Conservation (phyloP, 1,140 invertebrate genomes). For the Marisa cornuarietis region DNA sequence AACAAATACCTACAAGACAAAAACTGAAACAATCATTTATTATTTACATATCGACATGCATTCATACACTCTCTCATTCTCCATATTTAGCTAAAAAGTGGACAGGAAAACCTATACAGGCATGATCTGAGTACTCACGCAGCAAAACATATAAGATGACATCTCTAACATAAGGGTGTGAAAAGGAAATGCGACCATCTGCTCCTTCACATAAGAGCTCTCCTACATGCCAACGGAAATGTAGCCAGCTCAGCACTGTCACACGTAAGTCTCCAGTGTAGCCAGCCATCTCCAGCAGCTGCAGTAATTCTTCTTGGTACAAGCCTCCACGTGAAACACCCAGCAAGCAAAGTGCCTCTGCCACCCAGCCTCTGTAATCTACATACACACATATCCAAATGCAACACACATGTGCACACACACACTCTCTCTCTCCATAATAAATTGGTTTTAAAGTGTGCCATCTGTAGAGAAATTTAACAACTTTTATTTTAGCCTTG, state of each 20-base stretch:
- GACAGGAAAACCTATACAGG: too few relatives aligned
- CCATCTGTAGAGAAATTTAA: too few relatives aligned
- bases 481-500: too few relatives aligned
- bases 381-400: not conserved
- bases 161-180: constrained; percentile 60
- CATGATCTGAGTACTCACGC: constrained; percentile 45
- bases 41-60: too few relatives aligned
- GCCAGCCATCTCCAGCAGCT: constrained; percentile 49
- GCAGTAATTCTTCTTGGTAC: constrained; percentile 48
- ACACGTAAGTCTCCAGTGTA: constrained; percentile 54
- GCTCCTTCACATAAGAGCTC: constrained; percentile 49
- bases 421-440: too few relatives aligned
- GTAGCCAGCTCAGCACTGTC: constrained; percentile 56
- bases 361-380: constrained; percentile 62
- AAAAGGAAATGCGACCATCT: constrained; percentile 55
- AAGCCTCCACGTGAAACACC: constrained; percentile 58
- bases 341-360: constrained; percentile 59
- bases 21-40: too few relatives aligned
- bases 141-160: constrained; percentile 58
- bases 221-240: constrained; percentile 50
- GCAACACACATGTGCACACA: too few relatives aligned
- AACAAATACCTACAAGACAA: too few relatives aligned
- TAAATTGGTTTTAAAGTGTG: too few relatives aligned
- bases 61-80: too few relatives aligned
- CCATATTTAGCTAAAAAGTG: too few relatives aligned